Conservation (phyloP, 2,113 vertebrate species). For the Shinisaurus crocodilurus region DNA sequence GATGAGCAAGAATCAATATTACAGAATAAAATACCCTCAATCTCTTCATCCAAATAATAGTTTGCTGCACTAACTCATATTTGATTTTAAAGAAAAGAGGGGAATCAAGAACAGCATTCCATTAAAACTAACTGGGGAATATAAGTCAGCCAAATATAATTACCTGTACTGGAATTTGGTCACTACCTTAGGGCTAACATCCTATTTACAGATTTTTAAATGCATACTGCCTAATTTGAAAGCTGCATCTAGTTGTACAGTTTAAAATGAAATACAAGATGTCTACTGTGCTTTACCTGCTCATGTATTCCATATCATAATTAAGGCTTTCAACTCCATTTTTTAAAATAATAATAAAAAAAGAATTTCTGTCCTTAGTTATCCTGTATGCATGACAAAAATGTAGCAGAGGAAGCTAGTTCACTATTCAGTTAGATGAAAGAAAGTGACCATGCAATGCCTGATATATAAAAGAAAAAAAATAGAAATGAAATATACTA, state of each 20-base stretch:
- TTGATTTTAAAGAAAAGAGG: slow-evolving; percentile 43
- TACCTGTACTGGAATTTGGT: slow-evolving; percentile 23
- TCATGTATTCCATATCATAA: background rate
- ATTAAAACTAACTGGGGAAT: slow-evolving; percentile 29
- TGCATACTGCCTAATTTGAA: slow-evolving; percentile 39
- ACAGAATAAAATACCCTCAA: background rate
- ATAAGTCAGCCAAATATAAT: slow-evolving; percentile 36
- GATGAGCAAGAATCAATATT: slow-evolving; percentile 32
- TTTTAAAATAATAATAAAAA: no score
- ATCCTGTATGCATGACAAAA: slow-evolving; percentile 35
- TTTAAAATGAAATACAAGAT: slow-evolving; percentile 51
- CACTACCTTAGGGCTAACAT: slow-evolving; percentile 33
- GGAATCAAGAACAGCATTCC: slow-evolving; percentile 57
- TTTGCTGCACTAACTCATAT: slow-evolving; percentile 27
- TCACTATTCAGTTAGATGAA: background rate
- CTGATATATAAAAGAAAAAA: background rate
- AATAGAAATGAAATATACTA: background rate
- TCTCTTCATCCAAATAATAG: slow-evolving; percentile 31
- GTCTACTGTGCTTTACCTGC: slow-evolving; percentile 15
- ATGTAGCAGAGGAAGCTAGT: slow-evolving; percentile 1
- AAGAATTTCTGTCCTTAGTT: slow-evolving; percentile 31
- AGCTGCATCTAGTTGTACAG: slow-evolving; percentile 41
- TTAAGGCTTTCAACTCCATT: slow-evolving; percentile 40
- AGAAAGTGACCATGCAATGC: background rate
- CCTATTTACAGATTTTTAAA: slow-evolving; percentile 23